phyloP scores from a whole-genome alignment of 1,140 invertebrate species.

The Ctenoplectra terminalis region DNA sequence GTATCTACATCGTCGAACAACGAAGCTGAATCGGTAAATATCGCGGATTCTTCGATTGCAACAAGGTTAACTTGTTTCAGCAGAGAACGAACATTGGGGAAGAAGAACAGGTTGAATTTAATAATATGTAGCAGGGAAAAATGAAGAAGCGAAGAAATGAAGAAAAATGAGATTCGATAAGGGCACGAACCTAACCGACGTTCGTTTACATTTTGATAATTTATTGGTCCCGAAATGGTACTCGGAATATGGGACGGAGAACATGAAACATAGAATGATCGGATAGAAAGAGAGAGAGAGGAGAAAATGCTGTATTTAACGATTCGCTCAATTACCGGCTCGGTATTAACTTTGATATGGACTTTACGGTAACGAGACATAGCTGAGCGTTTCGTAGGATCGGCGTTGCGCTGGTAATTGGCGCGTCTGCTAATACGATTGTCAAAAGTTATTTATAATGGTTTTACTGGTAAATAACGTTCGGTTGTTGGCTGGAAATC shows the following conservation, averaged over 20 bases:
- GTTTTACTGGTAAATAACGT: background rate
- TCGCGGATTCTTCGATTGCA: background rate
- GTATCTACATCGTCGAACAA: too few relatives aligned
- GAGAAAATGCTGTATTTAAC: too few relatives aligned
- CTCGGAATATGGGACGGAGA: background rate
- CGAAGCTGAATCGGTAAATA: background rate
- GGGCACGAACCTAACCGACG: background rate
- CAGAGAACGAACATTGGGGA: too few relatives aligned
- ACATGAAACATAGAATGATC: background rate
- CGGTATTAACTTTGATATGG: background rate
- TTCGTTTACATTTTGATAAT: background rate
- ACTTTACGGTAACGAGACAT: background rate
- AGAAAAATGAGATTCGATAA: background rate
- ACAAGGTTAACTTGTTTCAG: background rate
- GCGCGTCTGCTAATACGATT: background rate
- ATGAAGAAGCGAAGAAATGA: too few relatives aligned
- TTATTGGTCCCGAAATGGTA: background rate
- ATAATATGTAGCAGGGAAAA: background rate
- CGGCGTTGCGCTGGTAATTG: background rate
- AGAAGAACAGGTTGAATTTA: background rate
- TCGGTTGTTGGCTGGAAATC: background rate
- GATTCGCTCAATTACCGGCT: slow-evolving; percentile 5
- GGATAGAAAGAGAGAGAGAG: too few relatives aligned
- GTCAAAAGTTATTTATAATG: slow-evolving; percentile 23
- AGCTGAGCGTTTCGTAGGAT: background rate